Evolutionary conservation across 64 coral and sea anemone genomes (phyloP), one percentile per base, ranked within the genome.

Genomic region (Pocillopora damicornis): DNA sequence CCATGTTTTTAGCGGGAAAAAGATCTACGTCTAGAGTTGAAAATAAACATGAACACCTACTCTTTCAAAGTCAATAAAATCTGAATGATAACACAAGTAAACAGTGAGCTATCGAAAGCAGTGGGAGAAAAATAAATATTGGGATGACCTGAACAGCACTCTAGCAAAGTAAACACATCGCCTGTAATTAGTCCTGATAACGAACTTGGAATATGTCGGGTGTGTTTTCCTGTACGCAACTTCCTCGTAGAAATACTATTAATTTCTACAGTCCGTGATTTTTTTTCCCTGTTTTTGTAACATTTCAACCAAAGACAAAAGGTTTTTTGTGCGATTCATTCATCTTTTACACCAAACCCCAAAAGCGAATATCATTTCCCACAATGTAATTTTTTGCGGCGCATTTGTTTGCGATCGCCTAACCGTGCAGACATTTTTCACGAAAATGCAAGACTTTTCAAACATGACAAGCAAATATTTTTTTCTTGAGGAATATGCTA

Each of bases 21-120:
- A 71, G 67, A 71, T 63, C 61, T 63, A 17, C 11, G 3, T 63
- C 61, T 63, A 17, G 16, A 63, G 61, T 63, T 23, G 67, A 71
- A 20, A 23, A 71, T 30, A 71, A 71, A 71, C 67, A 71, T 11
- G n/a, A 23, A 71, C 20, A 71, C 10, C 20, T 23, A 23, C n/a
- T 67, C 16, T 20, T 1, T 20, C 14, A 79, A 51, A 34, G 77
- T 60, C 57, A 79, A 79, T 79, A 79, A 79, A 79, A 79, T 18
- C 51, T 60, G 77, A 58, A 81, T 35, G 59, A 81, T 81, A 35
- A 63, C 15, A 2, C 59, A 59, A 60, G 77, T 79, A 81, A 81
- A 81, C 79, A 81, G 35, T n/a, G 3, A 81, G 79, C 79, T 81
- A 25, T 64, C 60, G 25, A 63, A 26, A 63, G 62, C 59, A 36